phyloP scores from a whole-genome alignment of 2,888 invertebrate species.

The Anthoptus insignis region DNA sequence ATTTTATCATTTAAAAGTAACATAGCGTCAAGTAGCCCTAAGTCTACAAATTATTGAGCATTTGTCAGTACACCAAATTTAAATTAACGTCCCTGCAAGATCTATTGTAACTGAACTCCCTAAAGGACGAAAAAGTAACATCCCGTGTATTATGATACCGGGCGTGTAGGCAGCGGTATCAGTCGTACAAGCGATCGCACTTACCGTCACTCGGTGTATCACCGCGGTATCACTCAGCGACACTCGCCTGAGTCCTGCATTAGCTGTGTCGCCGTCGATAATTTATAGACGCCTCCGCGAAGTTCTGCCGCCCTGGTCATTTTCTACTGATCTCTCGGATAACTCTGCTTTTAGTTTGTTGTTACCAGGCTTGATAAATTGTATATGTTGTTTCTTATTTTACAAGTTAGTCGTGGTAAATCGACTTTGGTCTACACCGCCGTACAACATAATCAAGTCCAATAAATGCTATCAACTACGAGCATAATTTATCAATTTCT shows the following conservation, averaged over 20 bases:
- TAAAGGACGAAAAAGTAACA: conserved; percentile 60
- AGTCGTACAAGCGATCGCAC: conserved; percentile 84
- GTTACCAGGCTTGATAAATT: background rate
- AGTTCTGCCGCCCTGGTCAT: conserved; percentile 70
- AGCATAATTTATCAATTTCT: too few species aligned
- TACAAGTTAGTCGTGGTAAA: too few species aligned
- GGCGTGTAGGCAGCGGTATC: conserved; percentile 74
- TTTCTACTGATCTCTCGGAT: conserved; percentile 56
- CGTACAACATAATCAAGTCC: too few species aligned
- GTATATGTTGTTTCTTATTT: too few species aligned
- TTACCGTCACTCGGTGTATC: conserved; percentile 81
- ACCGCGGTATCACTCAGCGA: conserved; percentile 82
- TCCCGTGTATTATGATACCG: conserved; percentile 55
- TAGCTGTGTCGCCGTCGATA: conserved; percentile 81
- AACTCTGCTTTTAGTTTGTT: conserved; percentile 10
- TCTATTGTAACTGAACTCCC: conserved; percentile 48
- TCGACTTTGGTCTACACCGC: too few species aligned
- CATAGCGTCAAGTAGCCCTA: too few species aligned
- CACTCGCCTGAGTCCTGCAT: conserved; percentile 70
- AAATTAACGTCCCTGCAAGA: conserved; percentile 23
- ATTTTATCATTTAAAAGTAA: too few species aligned
- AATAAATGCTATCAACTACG: too few species aligned
- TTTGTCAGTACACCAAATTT: conserved; percentile 6
- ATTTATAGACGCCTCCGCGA: conserved; percentile 75
- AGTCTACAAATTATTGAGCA: too few species aligned